Base-by-base conservation (phyloP, 2,888 invertebrate species). In the Cataglyphis albicans region DNA sequence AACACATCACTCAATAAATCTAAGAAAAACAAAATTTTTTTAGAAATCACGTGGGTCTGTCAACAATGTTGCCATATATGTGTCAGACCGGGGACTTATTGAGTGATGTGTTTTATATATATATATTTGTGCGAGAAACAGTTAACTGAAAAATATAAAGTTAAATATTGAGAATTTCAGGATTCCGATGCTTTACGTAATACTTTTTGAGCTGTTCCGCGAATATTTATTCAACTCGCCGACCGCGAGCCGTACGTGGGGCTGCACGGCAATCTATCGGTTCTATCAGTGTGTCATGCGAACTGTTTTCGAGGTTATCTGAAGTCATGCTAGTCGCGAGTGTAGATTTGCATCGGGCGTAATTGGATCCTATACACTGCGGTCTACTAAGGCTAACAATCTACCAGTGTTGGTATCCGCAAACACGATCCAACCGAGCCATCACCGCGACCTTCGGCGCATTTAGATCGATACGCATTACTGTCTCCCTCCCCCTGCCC, bases 381-480 rank as follows among this genome's bases (percentile, higher is more conserved):
- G 59, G 78, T 59, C 44, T 59, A 35, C 78, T 80, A 80, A 59
- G 70, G 59, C 78, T 59, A 80, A 61, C 78, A 70, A 57, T 59
- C 70, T 70, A 80, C 21, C 9, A 59, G 59, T 84, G 80, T 84
- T 82, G 68, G 84, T 83, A 82, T 83, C 67, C 81, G 81, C 83
- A 83, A 84, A 84, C 63, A 88, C 80, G 63, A 76, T 64, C 80
- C 65, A 72, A 81, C 75, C 84, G 82, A 80, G 61, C 84, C 41
- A 83, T 89, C 84, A 75, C 85, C 82, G 64, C 83, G 85, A 89
- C 84, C 88, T 89, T 88, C 84, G 88, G 83, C 63, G 70, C 74
- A 64, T 70, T 82, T 84, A 85, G 85, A 89, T 90, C 88, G 82
- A 89, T 89, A 86, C 55, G 65, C 32, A 81, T 86, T 88, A 75